phyloP scores from a whole-genome alignment of 2,888 invertebrate species.

The Pachliopta kotzebuea region DNA sequence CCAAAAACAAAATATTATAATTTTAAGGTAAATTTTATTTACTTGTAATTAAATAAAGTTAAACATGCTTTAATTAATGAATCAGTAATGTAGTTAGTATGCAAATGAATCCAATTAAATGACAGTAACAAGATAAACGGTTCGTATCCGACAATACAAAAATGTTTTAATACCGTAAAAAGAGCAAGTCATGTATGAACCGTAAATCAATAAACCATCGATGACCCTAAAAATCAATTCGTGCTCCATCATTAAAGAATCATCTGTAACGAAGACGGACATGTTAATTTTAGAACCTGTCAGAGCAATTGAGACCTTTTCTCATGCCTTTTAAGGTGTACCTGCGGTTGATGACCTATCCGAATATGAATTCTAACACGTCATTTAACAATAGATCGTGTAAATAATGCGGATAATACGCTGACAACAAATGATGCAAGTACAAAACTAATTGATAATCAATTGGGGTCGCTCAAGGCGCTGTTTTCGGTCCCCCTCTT shows the following conservation, averaged over 20 bases:
- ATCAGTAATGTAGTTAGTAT: constrained; percentile 12
- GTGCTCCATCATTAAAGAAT: constrained; percentile 71
- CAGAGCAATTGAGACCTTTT: constrained; percentile 46
- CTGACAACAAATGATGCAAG: constrained; percentile 69
- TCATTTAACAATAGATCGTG: constrained; percentile 66
- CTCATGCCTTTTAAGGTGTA: constrained; percentile 39
- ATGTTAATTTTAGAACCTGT: constrained; percentile 57
- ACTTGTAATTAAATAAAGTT: too few species aligned
- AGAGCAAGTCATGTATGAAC: constrained; percentile 67
- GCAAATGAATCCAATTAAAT: constrained; percentile 23
- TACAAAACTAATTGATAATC: constrained; percentile 79
- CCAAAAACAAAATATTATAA: too few species aligned
- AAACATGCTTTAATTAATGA: background rate
- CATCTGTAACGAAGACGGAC: constrained; percentile 75
- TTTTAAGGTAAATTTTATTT: too few species aligned
- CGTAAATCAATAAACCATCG: constrained; percentile 73
- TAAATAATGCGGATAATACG: constrained; percentile 77
- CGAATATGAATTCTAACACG: constrained; percentile 54
- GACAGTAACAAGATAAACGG: constrained; percentile 55
- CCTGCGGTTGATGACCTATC: constrained; percentile 31
- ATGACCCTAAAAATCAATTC: constrained; percentile 72
- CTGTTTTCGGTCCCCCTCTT: constrained; percentile 48
- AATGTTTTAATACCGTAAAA: constrained; percentile 45
- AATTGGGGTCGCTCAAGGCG: constrained; percentile 62
- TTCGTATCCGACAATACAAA: constrained; percentile 42